Evolutionary conservation across 2,888 invertebrate genomes (phyloP).

Genomic region (Polia nebulosa): DNA sequence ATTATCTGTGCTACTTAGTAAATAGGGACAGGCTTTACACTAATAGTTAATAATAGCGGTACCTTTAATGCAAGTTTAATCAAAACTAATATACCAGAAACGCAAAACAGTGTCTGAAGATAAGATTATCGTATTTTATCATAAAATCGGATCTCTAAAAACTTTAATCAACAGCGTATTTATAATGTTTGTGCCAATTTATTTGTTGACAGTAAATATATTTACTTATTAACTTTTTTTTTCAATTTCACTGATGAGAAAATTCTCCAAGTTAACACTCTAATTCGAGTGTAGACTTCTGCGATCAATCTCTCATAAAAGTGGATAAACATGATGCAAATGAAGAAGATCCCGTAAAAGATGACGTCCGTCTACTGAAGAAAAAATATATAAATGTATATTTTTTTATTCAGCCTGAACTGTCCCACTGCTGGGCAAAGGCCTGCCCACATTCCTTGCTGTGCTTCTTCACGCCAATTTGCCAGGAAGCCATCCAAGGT

Average conservation of each 20-base stretch:
- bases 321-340: no score
- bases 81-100: slow-evolving; percentile 13
- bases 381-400: no score
- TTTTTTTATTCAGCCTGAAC: no score
- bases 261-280: no score
- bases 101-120: background rate
- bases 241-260: no score
- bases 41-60: background rate
- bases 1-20: background rate
- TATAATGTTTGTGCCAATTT: background rate
- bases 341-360: no score
- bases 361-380: no score
- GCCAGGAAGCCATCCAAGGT: background rate
- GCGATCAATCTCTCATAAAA: no score
- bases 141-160: slow-evolving; percentile 17
- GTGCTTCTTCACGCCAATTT: background rate
- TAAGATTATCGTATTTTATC: slow-evolving; percentile 29
- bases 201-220: background rate
- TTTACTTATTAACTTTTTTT: background rate
- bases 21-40: background rate
- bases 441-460: background rate
- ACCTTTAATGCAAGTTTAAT: slow-evolving; percentile 6
- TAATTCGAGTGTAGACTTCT: no score
- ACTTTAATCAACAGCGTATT: background rate
- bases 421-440: no score